Evolutionary conservation across 2,797 vertebrate species (phyloP).

Genomic region (Danio jaintianensis): DNA sequence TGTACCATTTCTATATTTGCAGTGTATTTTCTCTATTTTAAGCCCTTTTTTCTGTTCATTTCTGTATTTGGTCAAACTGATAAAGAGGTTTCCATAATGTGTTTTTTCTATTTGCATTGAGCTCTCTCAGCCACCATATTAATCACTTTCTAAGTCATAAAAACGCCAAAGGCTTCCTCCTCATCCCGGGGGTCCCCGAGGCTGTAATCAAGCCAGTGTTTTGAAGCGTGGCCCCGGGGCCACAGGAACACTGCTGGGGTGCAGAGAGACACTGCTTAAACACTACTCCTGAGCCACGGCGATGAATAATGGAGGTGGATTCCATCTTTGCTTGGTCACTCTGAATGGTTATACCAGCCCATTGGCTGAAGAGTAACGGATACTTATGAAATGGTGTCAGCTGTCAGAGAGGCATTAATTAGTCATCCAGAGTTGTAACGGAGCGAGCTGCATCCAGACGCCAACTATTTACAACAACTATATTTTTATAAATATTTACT

Average conservation of each 20-base stretch:
- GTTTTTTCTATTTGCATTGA: too few relatives aligned
- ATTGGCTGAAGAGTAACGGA: constrained; percentile 66
- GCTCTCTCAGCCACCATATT: background rate
- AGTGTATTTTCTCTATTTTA: too few relatives aligned
- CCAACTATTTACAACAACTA: too few relatives aligned
- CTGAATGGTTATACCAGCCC: constrained; percentile 35
- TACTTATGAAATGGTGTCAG: constrained; percentile 76
- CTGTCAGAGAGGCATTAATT: constrained; percentile 79
- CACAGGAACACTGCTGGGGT: constrained; percentile 13
- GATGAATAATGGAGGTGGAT: constrained; percentile 76
- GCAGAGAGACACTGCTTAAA: constrained; percentile 71
- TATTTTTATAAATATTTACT: too few relatives aligned
- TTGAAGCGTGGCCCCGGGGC: background rate
- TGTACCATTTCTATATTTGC: too few relatives aligned
- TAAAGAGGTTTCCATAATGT: too few relatives aligned
- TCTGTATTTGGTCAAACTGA: too few relatives aligned
- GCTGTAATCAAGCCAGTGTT: constrained; percentile 6
- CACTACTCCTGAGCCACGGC: constrained; percentile 69
- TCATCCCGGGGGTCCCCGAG: background rate
- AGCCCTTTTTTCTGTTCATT: too few relatives aligned
- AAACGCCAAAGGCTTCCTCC: constrained; percentile 27
- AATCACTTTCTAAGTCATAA: constrained; percentile 29
- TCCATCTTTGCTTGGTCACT: constrained; percentile 49
- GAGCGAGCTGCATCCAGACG: constrained; percentile 70
- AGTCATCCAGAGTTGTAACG: constrained; percentile 79